These are phyloP conservation scores for Neelides sp. DNA, from an alignment of 1,140 invertebrate species.

Conservation along the genomic window DNA sequence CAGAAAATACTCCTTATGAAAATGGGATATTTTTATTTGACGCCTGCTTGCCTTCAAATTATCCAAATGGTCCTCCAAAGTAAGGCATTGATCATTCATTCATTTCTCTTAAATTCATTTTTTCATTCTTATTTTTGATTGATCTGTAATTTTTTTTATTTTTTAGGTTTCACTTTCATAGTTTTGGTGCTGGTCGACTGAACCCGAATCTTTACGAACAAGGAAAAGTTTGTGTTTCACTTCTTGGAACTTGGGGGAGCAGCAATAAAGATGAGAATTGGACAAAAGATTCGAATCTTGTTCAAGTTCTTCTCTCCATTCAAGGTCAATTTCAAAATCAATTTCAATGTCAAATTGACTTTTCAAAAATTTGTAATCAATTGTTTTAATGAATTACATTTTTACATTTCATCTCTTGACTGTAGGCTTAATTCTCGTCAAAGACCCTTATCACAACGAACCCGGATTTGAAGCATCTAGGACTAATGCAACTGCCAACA, in stretches of 20 bases:
- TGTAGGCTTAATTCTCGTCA: background rate
- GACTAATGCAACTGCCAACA: background rate
- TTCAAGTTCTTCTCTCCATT: background rate
- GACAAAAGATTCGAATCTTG: background rate
- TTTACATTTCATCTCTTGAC: no score
- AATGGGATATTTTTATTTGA: background rate
- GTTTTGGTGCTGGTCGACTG: background rate
- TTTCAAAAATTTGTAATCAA: background rate
- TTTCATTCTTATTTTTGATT: no score
- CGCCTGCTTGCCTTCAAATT: background rate
- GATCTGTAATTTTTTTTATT: no score
- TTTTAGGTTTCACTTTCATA: background rate
- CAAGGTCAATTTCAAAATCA: background rate
- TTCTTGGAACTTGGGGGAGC: background rate
- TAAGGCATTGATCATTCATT: no score
- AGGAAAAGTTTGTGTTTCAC: background rate
- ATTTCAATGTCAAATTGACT: background rate
- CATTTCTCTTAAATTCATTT: no score
- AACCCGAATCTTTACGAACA: background rate
- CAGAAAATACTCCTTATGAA: background rate
- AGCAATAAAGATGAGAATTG: background rate
- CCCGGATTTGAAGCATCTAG: background rate
- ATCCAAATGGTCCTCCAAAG: background rate
- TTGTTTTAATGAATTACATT: background rate
- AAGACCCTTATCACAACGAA: background rate